Evolutionary conservation across 1,140 invertebrate genomes (phyloP), one percentile per base, ranked within the genome.

Genomic region (Drosophila sechellia): DNA sequence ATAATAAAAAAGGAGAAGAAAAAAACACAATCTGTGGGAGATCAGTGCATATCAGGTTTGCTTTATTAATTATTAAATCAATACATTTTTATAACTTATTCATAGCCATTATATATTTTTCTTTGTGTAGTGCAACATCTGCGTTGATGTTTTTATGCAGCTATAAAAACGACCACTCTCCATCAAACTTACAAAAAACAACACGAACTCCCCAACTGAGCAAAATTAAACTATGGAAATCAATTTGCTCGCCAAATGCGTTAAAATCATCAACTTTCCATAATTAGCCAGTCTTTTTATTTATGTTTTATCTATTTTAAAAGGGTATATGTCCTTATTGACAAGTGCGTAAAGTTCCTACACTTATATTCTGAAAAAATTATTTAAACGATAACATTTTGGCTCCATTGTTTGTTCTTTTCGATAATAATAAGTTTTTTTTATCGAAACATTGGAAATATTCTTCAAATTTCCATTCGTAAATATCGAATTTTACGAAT

Each of bases 231-330:
- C 39, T n/a, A 22, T 22, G 15, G 52, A 61, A 69, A 61, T 57
- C 52, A 66, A 79, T 79, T 79, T 43, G 22, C 43, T 52, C 35
- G 39, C 43, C 25, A 61, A 69, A 65, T 75, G 72, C 39, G 46
- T 76, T 22, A 65, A 66, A 68, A 69, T 37, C 34, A 70, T 55
- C 17, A 31, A 40, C 34, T 70, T 76, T 68, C 49, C 54, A 55
- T 72, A 77, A 77, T 77, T 54, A 42, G 40, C 31, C 53, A 35
- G 8, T 11, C 17, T 27, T 60, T 45, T 52, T 48, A 27, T 31
- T 40, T 27, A 27, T 31, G 40, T 45, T 50, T 46, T 53, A 10
- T 31, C 6, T 31, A 31, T 31, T 31, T 8, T 10, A 10, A 31
- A 31, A 10, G 31, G 31, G 31, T 31, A 31, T 31, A 31, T 31